Base-by-base conservation (phyloP, 1,140 invertebrate genomes). In the Drosophila aff. region DNA sequence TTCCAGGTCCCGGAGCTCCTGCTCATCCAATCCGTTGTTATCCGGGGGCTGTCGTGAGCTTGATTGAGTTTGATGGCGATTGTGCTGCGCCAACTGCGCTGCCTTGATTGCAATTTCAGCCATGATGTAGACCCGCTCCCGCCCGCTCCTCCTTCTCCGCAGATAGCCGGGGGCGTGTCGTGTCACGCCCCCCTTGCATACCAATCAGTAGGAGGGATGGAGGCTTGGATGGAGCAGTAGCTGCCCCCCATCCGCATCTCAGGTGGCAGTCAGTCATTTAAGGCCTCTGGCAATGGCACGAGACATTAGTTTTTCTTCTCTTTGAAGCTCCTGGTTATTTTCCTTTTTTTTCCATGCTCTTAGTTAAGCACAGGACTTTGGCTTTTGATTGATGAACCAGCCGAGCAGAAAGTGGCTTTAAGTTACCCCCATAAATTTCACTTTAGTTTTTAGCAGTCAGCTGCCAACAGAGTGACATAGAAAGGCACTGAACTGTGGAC, bases 31-130 rank as follows among this genome's bases (percentile, higher is more conserved):
- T 76, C 65, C 55, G 50, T 81, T 78, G 82, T 85, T 85, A 86
- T 85, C 82, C 82, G 53, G 78, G 66, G 82, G 80, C 82, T 79
- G 82, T 65, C 82, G 68, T 76, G 82, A 87, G 79, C 82, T 78
- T 86, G 82, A 86, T 86, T 86, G 82, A 86, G 82, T 86, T 86
- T 79, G 82, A 85, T 85, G 78, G 82, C 78, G 78, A 85, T 85
- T 86, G 82, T 82, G 82, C 75, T 82, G 82, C 75, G 71, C 47
- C 74, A 66, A 82, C 75, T 80, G 72, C 68, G 66, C 57, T 79
- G 82, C 78, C 79, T 86, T 86, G 82, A 86, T 86, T 86, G 82
- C 82, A 86, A 86, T 86, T 86, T 86, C 61, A 67, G 61, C 58
- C 77, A 55, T 67, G 62, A 79, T 64, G 38, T 62, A 40, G 28